A percentile compares a stretch with the other conserved stretches of the same genome.
Conservation (phyloP, 1,140 invertebrate species). For the Drosophila hydei region DNA sequence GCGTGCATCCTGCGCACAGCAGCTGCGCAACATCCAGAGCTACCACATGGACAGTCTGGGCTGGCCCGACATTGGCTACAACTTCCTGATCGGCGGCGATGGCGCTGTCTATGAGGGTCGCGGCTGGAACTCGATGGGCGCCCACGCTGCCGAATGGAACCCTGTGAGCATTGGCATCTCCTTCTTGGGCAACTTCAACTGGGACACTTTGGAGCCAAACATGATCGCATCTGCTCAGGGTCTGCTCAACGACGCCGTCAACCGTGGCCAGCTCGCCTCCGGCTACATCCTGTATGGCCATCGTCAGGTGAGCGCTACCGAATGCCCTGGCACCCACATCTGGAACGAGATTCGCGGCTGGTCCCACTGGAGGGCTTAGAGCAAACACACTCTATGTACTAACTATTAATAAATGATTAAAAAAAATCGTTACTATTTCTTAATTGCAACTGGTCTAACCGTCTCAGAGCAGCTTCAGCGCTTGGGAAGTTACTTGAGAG, state of each 20-base stretch:
- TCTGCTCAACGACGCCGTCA: constrained; percentile 86
- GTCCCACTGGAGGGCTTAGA: constrained; percentile 86
- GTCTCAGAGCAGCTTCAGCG: no score
- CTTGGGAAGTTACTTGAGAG: no score
- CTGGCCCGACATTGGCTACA: constrained; percentile 90
- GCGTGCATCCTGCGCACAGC: constrained; percentile 82
- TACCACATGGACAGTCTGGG: constrained; percentile 85
- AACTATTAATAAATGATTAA: background rate
- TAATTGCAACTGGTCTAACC: no score
- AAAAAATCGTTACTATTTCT: no score
- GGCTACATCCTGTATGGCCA: constrained; percentile 89
- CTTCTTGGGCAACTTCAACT: constrained; percentile 86
- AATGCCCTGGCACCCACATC: constrained; percentile 88
- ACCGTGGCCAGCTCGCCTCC: constrained; percentile 85
- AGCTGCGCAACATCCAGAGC: constrained; percentile 85
- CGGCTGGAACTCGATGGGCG: constrained; percentile 88
- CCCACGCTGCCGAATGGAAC: constrained; percentile 88
- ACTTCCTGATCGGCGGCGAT: constrained; percentile 85
- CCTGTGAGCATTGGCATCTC: constrained; percentile 87
- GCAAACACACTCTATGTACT: no score
- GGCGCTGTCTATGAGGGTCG: constrained; percentile 87
- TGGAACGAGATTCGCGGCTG: constrained; percentile 87
- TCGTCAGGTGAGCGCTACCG: constrained; percentile 87
- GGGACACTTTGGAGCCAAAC: constrained; percentile 39
- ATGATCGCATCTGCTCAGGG: constrained; percentile 85